Conservation (phyloP, 2,113 vertebrate genomes). For the Oncorhynchus masou region DNA sequence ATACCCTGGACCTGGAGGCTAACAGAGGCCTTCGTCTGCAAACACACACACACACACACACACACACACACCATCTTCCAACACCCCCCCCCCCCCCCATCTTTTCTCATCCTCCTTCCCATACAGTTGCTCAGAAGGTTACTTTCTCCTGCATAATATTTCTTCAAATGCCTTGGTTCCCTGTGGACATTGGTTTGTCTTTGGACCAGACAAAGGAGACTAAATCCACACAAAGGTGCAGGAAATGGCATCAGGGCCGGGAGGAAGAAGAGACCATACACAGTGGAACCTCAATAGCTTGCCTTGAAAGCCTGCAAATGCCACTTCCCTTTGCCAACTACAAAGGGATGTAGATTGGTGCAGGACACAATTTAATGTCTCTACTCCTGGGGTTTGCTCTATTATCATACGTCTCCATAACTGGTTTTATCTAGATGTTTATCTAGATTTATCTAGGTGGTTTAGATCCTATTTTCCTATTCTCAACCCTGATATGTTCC, state of each 20-base stretch:
- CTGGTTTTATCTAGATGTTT: background rate
- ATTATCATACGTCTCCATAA: slow-evolving; percentile 14
- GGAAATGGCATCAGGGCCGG: slow-evolving; percentile 51
- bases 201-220: slow-evolving; percentile 53
- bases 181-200: slow-evolving; percentile 71
- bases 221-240: slow-evolving; percentile 58
- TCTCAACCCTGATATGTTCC: slow-evolving; percentile 8
- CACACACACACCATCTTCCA: background rate
- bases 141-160: slow-evolving; percentile 62
- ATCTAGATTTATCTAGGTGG: background rate
- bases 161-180: slow-evolving; percentile 61
- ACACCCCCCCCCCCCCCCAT: slow-evolving; percentile 15
- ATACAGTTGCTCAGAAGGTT: slow-evolving; percentile 58
- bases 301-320: slow-evolving; percentile 61
- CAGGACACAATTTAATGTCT: slow-evolving; percentile 39
- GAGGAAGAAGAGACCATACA: slow-evolving; percentile 33
- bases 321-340: slow-evolving; percentile 53
- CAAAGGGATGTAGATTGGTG: slow-evolving; percentile 57
- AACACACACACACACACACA: background rate
- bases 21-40: slow-evolving; percentile 42
- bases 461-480: background rate
- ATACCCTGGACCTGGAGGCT: slow-evolving; percentile 50
- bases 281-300: slow-evolving; percentile 40
- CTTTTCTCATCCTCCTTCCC: too few relatives aligned
- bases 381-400: slow-evolving; percentile 28